Evolutionary conservation across 2,113 vertebrate genomes (phyloP), one percentile per base, ranked within the genome.

Genomic region (Pardalotus punctatus): DNA sequence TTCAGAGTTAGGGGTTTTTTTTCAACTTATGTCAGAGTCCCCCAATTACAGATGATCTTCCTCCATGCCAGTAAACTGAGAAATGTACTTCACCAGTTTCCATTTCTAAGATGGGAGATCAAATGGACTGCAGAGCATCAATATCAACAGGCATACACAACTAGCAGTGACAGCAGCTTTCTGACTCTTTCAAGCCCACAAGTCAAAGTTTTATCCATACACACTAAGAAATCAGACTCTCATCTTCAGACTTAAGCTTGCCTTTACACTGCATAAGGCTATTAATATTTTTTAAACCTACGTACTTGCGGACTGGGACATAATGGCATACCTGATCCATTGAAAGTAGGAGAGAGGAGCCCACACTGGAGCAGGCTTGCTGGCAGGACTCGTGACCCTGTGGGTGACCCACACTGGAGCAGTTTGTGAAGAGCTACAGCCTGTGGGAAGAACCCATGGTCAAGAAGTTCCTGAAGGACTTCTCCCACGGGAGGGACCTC

Each of bases 241-340:
- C 25, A 12, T 54, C 67, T 57, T 66, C 20, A 72, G 20, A 57
- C 17, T 57, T 47, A n/a, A n/a, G 12, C 23, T 29, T 57, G 8
- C 24, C 21, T 61, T 61, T 36, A 57, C 17, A 20, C 4, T 42
- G 8, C 10, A 3, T 36, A 56, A 24, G 22, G 31, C 5, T 53
- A 22, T 12, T 13, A 43, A 48, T 60, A 2, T 81, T 47, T 56
- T 51, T 22, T 18, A 40, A 51, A 76, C 14, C 2, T n/a, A 36
- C 3, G 5, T 10, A 6, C 24, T 54, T 45, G 24, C 48, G 24
- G 21, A 54, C 10, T 50, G 35, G 0, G 9, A 25, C 4, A 1
- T 31, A 27, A 43, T 6, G 7, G 53, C 21, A 45, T 10, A 42
- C 20, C 58, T 43, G 11, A 54, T 40, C 8, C 8, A 14, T 16